Percentiles rank a stretch among this genome's conserved stretches.
These are phyloP conservation scores for Heptranchias perlo DNA, from an alignment of 2,113 vertebrate genomes.

Conservation along the genomic window DNA sequence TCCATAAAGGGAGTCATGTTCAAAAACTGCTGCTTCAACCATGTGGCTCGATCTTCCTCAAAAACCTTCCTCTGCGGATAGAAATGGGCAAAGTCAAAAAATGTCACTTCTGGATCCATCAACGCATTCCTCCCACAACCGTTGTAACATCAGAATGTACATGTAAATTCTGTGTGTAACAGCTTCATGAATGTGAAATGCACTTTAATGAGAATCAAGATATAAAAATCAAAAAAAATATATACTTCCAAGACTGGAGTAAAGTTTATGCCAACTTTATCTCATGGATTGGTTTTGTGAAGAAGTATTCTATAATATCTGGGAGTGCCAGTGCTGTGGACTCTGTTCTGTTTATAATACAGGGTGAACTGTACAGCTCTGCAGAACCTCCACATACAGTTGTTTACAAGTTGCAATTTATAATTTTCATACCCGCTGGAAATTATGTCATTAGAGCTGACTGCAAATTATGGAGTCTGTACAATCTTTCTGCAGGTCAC, in stretches of 20 bases:
- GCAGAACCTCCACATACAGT: background rate
- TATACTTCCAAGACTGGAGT: background rate
- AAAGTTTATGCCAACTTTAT: background rate
- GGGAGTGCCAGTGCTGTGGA: background rate
- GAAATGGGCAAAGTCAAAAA: conserved; percentile 23
- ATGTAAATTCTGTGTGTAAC: background rate
- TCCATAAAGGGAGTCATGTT: conserved; percentile 81
- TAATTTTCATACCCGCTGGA: background rate
- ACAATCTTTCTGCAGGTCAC: background rate
- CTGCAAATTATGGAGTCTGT: background rate
- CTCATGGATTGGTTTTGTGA: background rate
- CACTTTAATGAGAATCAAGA: background rate
- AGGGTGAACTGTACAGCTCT: background rate
- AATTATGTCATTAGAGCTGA: background rate
- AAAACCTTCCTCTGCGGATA: conserved; percentile 76
- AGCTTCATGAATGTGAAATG: background rate
- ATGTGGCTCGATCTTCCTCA: conserved; percentile 80
- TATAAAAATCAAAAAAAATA: background rate
- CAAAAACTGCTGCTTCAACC: conserved; percentile 94
- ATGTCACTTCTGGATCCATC: background rate
- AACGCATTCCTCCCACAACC: background rate
- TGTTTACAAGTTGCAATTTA: background rate
- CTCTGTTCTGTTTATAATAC: background rate
- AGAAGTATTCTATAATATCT: background rate
- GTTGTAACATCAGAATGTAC: background rate